These are phyloP conservation scores for Melitaea cinxia DNA, from an alignment of 1,140 invertebrate species.

Conservation along the genomic window DNA sequence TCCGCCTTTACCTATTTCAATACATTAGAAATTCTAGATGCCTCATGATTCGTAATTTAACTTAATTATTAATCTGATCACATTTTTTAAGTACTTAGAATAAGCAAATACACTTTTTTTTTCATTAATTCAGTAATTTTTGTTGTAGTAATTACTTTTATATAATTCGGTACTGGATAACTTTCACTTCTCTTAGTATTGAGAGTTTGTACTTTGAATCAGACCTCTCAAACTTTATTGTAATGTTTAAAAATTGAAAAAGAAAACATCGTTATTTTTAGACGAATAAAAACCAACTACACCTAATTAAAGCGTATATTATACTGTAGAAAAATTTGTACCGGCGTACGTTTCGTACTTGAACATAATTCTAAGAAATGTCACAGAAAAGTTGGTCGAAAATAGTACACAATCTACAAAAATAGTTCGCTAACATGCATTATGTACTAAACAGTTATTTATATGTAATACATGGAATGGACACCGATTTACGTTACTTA, in stretches of 20 bases:
- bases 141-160: too few relatives aligned
- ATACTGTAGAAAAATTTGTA: constrained; percentile 9
- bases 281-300: neutral
- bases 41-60: too few relatives aligned
- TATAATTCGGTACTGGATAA: too few relatives aligned
- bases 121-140: too few relatives aligned
- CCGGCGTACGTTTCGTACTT: neutral
- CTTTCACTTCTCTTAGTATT: too few relatives aligned
- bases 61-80: too few relatives aligned
- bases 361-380: neutral
- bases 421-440: constrained; percentile 9
- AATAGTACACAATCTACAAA: constrained; percentile 13
- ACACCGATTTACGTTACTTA: neutral
- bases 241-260: neutral
- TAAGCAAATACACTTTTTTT: too few relatives aligned
- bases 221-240: neutral
- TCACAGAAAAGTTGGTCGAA: constrained; percentile 7
- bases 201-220: too few relatives aligned
- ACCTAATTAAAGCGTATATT: constrained; percentile 7
- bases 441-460: neutral
- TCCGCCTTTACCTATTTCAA: too few relatives aligned
- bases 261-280: neutral
- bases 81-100: too few relatives aligned
- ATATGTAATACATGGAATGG: neutral
- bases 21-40: too few relatives aligned